Conservation (phyloP, 2,113 vertebrate species). For the Argyrosomus japonicus region DNA sequence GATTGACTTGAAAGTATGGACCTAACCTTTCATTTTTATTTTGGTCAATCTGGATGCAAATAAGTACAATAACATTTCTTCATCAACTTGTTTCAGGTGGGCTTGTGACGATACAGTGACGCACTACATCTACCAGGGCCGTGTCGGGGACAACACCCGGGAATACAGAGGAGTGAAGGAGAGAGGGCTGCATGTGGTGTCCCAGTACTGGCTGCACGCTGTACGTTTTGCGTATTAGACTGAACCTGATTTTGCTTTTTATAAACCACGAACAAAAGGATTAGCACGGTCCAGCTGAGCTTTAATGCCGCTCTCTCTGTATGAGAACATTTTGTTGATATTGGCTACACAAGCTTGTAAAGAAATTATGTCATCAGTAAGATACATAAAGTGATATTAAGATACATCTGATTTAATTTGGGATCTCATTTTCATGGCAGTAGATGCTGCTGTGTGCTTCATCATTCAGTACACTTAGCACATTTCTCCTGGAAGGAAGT, state of each 20-base stretch:
- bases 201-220: constrained; percentile 94
- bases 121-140: constrained; percentile 96
- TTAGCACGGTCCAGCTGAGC: background rate
- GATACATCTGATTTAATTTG: constrained; percentile 19
- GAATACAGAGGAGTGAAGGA: constrained; percentile 94
- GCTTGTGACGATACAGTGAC: constrained; percentile 95
- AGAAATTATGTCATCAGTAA: background rate
- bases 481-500: background rate
- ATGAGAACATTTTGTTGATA: background rate
- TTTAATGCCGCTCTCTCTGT: background rate
- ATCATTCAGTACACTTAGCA: background rate
- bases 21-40: background rate
- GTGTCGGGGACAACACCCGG: constrained; percentile 92
- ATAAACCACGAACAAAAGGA: background rate
- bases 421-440: background rate
- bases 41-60: background rate
- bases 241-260: too few species aligned
- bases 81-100: constrained; percentile 85
- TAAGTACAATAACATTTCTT: background rate
- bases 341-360: background rate
- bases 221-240: constrained; percentile 76
- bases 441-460: background rate
- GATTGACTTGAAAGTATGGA: background rate
- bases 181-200: constrained; percentile 90
- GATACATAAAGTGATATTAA: background rate